Conservation (phyloP, 2,113 vertebrate species). For the Calypte anna region DNA sequence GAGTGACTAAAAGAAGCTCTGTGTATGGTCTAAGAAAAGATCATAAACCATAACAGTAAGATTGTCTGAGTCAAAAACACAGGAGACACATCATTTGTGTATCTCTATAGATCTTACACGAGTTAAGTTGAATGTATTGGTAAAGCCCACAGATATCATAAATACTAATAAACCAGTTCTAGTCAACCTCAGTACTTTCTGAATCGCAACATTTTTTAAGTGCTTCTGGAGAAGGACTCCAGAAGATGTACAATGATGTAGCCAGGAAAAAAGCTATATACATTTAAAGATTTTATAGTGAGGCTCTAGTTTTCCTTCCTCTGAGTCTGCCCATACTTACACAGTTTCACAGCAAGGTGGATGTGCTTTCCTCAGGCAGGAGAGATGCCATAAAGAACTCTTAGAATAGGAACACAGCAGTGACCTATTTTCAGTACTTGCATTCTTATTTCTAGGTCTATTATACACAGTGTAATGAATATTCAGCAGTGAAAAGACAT, state of each 20-base stretch:
- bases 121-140: background rate
- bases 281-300: background rate
- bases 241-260: background rate
- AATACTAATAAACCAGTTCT: background rate
- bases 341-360: background rate
- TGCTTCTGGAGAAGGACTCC: background rate
- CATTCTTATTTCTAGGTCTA: slow-evolving; percentile 12
- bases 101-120: background rate
- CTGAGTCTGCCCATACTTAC: background rate
- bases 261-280: background rate
- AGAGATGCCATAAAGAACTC: background rate
- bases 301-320: background rate
- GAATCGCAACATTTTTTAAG: background rate
- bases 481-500: background rate
- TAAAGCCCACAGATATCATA: background rate
- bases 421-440: slow-evolving; percentile 12
- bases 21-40: background rate
- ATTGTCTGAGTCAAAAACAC: background rate
- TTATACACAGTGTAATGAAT: slow-evolving; percentile 1
- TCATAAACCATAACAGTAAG: background rate
- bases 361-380: background rate
- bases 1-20: background rate
- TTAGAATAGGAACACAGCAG: background rate
- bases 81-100: background rate
- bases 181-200: background rate